Evolutionary conservation across 2,797 vertebrate species (phyloP).

Genomic region (Dromococcyx pavoninus): DNA sequence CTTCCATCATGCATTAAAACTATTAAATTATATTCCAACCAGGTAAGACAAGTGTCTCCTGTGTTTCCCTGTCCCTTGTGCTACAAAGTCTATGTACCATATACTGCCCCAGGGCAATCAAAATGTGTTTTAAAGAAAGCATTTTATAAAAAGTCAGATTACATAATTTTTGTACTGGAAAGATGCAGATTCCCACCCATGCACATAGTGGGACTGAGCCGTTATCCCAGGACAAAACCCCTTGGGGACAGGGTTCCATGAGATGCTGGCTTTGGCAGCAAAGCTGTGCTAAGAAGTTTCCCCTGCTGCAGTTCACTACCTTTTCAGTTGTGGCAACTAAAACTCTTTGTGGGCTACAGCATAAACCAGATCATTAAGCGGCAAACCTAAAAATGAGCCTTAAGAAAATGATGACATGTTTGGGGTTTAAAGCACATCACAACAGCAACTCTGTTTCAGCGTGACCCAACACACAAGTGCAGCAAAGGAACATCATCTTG

Average conservation of each 20-base stretch:
- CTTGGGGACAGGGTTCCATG: neutral
- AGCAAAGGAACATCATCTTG: rapidly evolving
- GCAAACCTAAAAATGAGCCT: neutral
- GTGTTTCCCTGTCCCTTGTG: neutral
- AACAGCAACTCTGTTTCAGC: neutral
- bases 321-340: neutral
- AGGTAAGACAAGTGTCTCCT: neutral
- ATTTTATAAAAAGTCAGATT: neutral
- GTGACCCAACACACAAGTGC: neutral
- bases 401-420: neutral
- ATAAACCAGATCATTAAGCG: neutral
- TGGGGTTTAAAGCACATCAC: neutral
- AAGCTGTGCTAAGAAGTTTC: neutral
- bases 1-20: neutral
- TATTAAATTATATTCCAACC: neutral
- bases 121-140: neutral
- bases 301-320: neutral
- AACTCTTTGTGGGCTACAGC: neutral
- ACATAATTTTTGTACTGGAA: neutral
- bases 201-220: neutral
- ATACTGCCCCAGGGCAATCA: neutral
- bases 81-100: neutral
- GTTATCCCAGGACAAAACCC: neutral
- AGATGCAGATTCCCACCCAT: neutral
- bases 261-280: neutral